These are phyloP conservation scores for Serranus cabrilla DNA, from an alignment of 2,797 vertebrate species.

Conservation along the genomic window DNA sequence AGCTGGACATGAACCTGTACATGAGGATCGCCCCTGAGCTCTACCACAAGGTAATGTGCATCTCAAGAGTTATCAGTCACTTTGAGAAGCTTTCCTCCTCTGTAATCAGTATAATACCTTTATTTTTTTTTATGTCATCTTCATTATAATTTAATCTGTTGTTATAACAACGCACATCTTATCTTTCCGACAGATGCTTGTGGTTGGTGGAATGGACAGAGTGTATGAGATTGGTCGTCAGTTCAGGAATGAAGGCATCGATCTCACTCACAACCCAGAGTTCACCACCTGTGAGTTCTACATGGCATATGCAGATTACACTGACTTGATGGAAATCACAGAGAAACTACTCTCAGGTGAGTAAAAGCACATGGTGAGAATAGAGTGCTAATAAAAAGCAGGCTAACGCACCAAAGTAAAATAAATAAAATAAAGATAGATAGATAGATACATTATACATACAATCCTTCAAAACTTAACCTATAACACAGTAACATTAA, in stretches of 20 bases:
- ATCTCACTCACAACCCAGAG: conserved; percentile 98
- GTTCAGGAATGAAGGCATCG: conserved; percentile 98
- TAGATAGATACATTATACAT: too few species aligned
- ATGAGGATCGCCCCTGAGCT: conserved; percentile 99
- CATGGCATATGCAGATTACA: conserved; percentile 98
- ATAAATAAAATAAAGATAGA: too few species aligned
- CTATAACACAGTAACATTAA: too few species aligned
- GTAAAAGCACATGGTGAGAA: background rate
- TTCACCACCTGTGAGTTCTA: conserved; percentile 99
- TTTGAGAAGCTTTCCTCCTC: background rate
- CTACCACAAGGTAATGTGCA: conserved; percentile 93
- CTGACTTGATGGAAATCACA: conserved; percentile 97
- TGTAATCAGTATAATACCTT: background rate
- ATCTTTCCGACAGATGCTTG: conserved; percentile 90
- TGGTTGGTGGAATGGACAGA: conserved; percentile 96
- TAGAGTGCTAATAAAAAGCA: background rate
- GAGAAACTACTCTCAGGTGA: conserved; percentile 95
- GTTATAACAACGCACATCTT: too few species aligned
- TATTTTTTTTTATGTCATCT: background rate
- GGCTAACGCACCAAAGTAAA: background rate
- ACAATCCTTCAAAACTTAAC: too few species aligned
- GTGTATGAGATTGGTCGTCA: conserved; percentile 98
- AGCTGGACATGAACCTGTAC: conserved; percentile 97
- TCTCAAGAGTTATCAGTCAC: background rate
- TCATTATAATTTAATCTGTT: too few species aligned